Evolutionary conservation across 2,113 vertebrate species (phyloP).

Genomic region (Megaptera novaeangliae): DNA sequence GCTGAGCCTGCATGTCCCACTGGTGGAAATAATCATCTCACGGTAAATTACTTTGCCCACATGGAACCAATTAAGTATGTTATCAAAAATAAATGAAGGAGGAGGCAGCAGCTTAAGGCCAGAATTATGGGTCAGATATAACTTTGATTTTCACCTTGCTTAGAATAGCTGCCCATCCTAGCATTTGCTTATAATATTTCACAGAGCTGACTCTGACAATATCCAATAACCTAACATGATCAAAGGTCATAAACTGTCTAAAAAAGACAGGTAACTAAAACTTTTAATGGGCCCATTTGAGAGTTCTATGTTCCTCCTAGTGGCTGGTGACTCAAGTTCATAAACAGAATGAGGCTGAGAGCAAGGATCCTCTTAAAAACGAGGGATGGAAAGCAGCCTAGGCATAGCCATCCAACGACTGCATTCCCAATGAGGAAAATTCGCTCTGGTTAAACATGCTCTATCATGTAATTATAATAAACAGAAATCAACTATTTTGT

Average conservation of each 20-base stretch:
- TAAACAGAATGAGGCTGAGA: neutral
- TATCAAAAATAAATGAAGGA: conserved; percentile 72
- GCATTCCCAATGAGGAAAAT: neutral
- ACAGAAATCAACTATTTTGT: neutral
- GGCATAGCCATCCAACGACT: neutral
- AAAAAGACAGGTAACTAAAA: neutral
- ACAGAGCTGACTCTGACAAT: conserved; percentile 5
- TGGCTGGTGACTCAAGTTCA: neutral
- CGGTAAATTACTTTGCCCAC: conserved; percentile 65
- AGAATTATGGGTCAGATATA: conserved; percentile 59
- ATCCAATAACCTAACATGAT: neutral
- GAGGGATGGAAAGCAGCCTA: neutral
- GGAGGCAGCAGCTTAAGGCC: conserved; percentile 62
- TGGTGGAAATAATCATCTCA: conserved; percentile 63
- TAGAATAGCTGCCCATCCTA: conserved; percentile 23
- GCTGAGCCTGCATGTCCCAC: conserved; percentile 38
- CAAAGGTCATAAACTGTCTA: neutral
- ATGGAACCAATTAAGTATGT: conserved; percentile 72
- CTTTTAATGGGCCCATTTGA: neutral
- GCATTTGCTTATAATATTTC: neutral
- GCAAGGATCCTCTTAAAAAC: neutral
- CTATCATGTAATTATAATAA: neutral
- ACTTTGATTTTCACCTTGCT: conserved; percentile 64
- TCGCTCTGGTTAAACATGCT: neutral
- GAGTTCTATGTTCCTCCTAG: neutral